phyloP scores from a whole-genome alignment of 37 sponge, comb jelly and placozoan genomes.

The Agelas oroides region DNA sequence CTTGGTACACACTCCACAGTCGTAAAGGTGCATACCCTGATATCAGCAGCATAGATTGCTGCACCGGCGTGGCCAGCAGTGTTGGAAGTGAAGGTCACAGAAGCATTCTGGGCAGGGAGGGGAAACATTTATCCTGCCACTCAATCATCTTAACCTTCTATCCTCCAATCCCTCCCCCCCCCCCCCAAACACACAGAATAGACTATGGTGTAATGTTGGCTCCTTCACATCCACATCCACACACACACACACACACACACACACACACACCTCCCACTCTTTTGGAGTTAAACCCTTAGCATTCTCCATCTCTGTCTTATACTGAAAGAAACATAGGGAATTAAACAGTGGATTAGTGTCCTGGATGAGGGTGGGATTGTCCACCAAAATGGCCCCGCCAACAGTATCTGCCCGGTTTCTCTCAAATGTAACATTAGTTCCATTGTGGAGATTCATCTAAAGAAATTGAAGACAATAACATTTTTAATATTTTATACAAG shows the following conservation, averaged over 20 bases:
- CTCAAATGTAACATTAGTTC: slow-evolving; percentile 18
- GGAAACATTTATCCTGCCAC: no score
- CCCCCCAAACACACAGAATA: no score
- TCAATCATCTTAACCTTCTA: no score
- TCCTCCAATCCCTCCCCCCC: no score
- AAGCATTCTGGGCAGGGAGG: not conserved
- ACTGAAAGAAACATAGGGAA: slow-evolving; percentile 68
- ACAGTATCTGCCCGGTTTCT: slow-evolving; percentile 19
- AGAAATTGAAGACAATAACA: no score
- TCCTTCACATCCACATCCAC: no score
- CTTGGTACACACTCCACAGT: not conserved
- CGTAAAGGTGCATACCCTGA: slow-evolving; percentile 42
- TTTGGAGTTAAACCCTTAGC: no score
- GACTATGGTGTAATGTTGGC: no score
- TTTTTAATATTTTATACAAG: no score
- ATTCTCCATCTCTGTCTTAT: not conserved
- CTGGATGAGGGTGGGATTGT: slow-evolving; percentile 24
- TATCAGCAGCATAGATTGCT: slow-evolving; percentile 66
- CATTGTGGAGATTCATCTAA: slow-evolving; percentile 45
- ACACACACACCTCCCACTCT: no score
- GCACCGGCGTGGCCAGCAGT: slow-evolving; percentile 54
- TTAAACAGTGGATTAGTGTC: slow-evolving; percentile 39
- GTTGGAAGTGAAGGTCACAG: slow-evolving; percentile 53
- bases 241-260: no score
- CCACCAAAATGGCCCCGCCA: slow-evolving; percentile 66